Conservation (phyloP, 2,113 vertebrate genomes). For the Actenoides hombroni region DNA sequence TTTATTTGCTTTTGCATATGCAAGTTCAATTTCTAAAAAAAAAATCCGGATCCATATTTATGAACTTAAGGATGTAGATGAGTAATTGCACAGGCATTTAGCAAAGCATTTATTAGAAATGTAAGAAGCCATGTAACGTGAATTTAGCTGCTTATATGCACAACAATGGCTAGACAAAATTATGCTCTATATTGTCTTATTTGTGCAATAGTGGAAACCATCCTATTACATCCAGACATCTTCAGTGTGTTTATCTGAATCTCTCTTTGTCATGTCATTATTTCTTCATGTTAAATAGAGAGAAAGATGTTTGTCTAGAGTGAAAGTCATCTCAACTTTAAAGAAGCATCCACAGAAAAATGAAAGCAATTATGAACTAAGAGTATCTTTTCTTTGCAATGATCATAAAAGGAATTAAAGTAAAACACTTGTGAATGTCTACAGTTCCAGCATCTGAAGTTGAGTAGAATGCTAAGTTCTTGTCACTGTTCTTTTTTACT, state of each 20-base stretch:
- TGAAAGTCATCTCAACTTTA: not conserved
- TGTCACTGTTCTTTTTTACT: not conserved
- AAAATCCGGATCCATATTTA: conserved; percentile 24
- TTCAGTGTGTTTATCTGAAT: not conserved
- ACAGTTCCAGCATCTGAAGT: not conserved
- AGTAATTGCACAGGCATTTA: conserved; percentile 15
- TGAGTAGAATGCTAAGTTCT: not conserved
- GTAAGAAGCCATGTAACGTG: not conserved
- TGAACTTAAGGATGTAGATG: not conserved
- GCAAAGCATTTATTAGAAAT: not conserved
- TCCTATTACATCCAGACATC: not conserved
- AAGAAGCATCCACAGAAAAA: not conserved
- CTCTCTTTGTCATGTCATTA: not conserved
- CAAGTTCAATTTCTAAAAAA: conserved; percentile 57
- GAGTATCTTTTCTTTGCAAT: not conserved
- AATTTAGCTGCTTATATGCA: not conserved
- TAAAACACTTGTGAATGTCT: not conserved
- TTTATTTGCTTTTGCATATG: conserved; percentile 42
- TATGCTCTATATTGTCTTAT: not conserved
- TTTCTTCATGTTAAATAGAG: not conserved
- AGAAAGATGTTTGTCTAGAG: not conserved
- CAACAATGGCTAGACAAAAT: not conserved
- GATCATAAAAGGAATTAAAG: not conserved
- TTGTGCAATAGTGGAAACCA: not conserved
- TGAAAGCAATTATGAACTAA: not conserved